Conservation (phyloP, 2,888 invertebrate genomes). For the Ennomos quercinarius region DNA sequence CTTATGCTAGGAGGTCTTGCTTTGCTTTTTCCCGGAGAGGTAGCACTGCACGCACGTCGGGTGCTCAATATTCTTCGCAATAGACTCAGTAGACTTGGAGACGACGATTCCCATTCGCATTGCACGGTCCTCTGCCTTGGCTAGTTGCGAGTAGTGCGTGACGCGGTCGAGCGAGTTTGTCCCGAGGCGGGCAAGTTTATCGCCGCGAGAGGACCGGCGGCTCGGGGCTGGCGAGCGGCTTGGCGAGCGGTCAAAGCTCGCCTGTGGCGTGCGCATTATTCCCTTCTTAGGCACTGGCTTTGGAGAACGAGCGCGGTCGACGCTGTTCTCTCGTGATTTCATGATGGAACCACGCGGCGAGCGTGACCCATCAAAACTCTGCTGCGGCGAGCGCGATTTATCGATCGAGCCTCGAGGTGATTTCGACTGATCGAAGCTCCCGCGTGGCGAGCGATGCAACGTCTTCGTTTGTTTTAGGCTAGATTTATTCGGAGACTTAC, state of each 20-base stretch:
- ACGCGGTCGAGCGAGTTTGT: slow-evolving; percentile 80
- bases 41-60: slow-evolving; percentile 91
- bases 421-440: slow-evolving; percentile 80
- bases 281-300: slow-evolving; percentile 81
- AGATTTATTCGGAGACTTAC: slow-evolving; percentile 81
- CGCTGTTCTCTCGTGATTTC: slow-evolving; percentile 78
- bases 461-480: slow-evolving; percentile 75
- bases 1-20: slow-evolving; percentile 88
- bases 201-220: slow-evolving; percentile 70
- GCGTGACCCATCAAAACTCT: slow-evolving; percentile 82
- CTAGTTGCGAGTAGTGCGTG: slow-evolving; percentile 79
- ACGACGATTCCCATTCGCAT: slow-evolving; percentile 85
- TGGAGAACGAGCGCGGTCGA: slow-evolving; percentile 76
- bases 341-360: slow-evolving; percentile 81
- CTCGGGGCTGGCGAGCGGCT: slow-evolving; percentile 78
- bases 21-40: slow-evolving; percentile 86
- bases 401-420: slow-evolving; percentile 86
- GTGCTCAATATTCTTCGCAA: slow-evolving; percentile 86
- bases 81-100: slow-evolving; percentile 83
- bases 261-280: slow-evolving; percentile 82
- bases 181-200: slow-evolving; percentile 76
- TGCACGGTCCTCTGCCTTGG: slow-evolving; percentile 81
- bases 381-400: slow-evolving; percentile 84
- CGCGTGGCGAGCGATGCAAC: slow-evolving; percentile 80
- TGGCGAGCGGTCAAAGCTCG: slow-evolving; percentile 79